Conservation (phyloP, 2,888 invertebrate genomes). For the Prosapia bicincta region DNA sequence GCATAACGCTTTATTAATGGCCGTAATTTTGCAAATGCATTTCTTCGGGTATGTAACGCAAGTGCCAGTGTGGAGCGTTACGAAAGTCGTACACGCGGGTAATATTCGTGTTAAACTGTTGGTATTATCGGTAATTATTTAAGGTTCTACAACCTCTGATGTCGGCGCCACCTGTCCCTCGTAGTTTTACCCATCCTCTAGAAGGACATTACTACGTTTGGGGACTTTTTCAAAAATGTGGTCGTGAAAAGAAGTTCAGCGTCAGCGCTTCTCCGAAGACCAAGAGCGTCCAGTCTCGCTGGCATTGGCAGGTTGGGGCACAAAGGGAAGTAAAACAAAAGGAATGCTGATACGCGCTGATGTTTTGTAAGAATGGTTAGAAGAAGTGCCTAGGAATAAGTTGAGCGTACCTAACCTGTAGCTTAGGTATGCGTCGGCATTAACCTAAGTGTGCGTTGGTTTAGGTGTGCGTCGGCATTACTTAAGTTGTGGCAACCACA, state of each 20-base stretch:
- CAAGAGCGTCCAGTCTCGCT: background rate
- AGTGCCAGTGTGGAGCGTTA: background rate
- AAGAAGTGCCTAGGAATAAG: background rate
- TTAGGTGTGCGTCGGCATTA: background rate
- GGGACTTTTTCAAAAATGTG: no score
- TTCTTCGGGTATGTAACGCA: background rate
- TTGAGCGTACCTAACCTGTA: background rate
- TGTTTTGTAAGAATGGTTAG: background rate
- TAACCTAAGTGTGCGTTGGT: background rate
- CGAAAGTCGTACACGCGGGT: background rate
- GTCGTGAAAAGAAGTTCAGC: no score
- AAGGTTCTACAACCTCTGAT: slow-evolving; percentile 16
- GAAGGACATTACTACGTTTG: no score
- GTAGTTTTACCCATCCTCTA: no score
- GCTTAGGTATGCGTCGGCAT: no score
- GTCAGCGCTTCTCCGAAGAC: no score
- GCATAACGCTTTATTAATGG: background rate
- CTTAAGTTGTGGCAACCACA: background rate
- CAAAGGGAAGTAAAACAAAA: background rate
- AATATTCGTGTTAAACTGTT: background rate
- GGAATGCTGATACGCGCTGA: background rate
- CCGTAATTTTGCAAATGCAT: background rate
- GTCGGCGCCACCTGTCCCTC: no score
- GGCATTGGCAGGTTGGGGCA: background rate
- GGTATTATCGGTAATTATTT: slow-evolving; percentile 6